Evolutionary conservation across 2,888 invertebrate genomes (phyloP).

Genomic region (Teleiodes luculella): DNA sequence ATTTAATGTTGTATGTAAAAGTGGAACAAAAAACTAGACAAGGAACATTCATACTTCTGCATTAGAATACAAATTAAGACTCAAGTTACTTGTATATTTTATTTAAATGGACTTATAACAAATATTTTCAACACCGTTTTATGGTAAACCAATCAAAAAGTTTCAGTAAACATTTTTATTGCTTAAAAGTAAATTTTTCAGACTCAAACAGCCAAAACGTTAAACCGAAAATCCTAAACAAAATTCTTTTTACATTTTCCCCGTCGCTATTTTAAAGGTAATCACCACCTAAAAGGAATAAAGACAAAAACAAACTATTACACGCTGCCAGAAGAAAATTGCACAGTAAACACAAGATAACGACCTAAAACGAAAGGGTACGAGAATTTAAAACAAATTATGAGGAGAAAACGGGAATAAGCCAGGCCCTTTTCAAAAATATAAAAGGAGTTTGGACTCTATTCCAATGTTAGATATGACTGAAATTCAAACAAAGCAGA

Average conservation of each 20-base stretch:
- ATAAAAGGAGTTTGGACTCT: not conserved
- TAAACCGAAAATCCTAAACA: not conserved
- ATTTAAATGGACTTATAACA: too few relatives aligned
- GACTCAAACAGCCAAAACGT: too few relatives aligned
- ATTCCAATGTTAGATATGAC: not conserved
- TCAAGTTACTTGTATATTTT: too few relatives aligned
- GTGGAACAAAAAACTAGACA: too few relatives aligned
- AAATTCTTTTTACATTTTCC: not conserved
- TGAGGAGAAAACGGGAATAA: conserved; percentile 25
- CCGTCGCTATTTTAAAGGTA: conserved; percentile 2
- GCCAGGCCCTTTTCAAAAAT: not conserved
- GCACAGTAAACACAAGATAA: conserved; percentile 31
- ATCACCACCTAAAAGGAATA: conserved; percentile 1
- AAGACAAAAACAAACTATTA: conserved; percentile 3
- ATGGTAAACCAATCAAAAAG: too few relatives aligned
- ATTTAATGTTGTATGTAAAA: too few relatives aligned
- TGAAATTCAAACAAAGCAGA: not conserved
- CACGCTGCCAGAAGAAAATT: conserved; percentile 30
- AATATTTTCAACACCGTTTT: too few relatives aligned
- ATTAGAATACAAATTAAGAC: too few relatives aligned
- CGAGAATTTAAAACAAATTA: conserved; percentile 50
- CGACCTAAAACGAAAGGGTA: conserved; percentile 30
- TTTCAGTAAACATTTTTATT: too few relatives aligned
- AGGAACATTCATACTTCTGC: too few relatives aligned
- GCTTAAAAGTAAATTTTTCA: too few relatives aligned